These are phyloP conservation scores for Edolisoma coerulescens DNA, from an alignment of 2,113 vertebrate species.

Conservation along the genomic window DNA sequence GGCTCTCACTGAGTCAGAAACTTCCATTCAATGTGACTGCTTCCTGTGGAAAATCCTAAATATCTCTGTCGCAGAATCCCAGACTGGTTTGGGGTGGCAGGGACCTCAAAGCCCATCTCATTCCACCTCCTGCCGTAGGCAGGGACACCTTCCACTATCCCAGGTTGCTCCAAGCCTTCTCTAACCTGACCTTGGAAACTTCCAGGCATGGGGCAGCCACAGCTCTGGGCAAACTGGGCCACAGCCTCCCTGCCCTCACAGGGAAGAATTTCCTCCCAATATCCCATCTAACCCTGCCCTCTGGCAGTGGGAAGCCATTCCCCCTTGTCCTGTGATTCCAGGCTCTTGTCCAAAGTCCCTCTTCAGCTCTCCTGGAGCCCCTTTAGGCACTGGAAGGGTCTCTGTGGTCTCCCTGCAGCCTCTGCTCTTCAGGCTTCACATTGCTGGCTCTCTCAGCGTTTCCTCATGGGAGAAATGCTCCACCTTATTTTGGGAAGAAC, in stretches of 20 bases:
- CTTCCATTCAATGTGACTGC: background rate
- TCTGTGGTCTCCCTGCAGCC: background rate
- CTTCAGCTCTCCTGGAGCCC: background rate
- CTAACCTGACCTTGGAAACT: background rate
- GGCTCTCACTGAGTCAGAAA: background rate
- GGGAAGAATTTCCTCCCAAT: background rate
- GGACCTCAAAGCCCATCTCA: background rate
- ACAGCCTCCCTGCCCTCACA: background rate
- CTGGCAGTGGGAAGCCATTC: background rate
- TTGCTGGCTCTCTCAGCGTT: background rate
- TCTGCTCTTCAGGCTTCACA: background rate
- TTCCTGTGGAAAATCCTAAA: background rate
- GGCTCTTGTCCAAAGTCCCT: background rate
- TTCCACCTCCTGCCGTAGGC: background rate
- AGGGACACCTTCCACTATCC: background rate
- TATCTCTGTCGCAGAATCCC: background rate
- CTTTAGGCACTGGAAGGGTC: background rate
- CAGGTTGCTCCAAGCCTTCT: background rate
- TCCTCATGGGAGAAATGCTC: background rate
- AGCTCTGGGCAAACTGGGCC: background rate
- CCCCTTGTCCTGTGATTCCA: no score
- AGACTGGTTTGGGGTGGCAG: background rate
- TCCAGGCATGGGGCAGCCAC: background rate
- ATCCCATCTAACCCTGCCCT: background rate
- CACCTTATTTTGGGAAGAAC: background rate